Percentiles rank a stretch among this genome's conserved stretches.
Evolutionary conservation across 2,797 vertebrate species (phyloP).

Genomic region (Hypotaenidia philippensis): DNA sequence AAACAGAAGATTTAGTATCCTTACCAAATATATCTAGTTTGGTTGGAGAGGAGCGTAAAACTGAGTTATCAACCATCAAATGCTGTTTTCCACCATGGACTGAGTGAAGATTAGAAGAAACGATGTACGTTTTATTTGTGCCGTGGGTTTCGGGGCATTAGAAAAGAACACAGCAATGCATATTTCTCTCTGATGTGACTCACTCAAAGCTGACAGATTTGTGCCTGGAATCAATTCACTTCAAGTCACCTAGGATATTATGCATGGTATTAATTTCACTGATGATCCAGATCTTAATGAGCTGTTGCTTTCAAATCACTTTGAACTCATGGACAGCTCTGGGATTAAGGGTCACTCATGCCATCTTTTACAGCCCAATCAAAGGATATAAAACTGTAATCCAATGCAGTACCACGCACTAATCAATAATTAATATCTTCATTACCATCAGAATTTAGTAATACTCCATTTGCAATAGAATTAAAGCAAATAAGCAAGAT

Average conservation of each 20-base stretch:
- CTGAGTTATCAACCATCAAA: not conserved
- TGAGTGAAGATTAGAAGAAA: not conserved
- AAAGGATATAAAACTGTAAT: not conserved
- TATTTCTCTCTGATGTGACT: not conserved
- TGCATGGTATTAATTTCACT: not conserved
- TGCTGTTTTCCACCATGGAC: not conserved
- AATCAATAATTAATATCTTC: conserved; percentile 15
- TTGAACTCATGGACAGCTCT: not conserved
- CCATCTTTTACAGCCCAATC: not conserved
- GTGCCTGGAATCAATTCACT: not conserved
- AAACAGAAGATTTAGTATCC: rapidly evolving
- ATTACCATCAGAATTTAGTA: not conserved
- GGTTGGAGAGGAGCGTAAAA: not conserved
- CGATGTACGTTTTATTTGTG: not conserved
- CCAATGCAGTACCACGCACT: not conserved
- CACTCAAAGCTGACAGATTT: not conserved
- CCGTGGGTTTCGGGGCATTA: not conserved
- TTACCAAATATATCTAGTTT: not conserved
- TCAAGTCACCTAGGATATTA: not conserved
- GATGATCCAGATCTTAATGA: not conserved
- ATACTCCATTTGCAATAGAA: not conserved
- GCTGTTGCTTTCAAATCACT: not conserved
- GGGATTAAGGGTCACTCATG: not conserved
- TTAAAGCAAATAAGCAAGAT: not conserved
- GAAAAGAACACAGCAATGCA: not conserved